Base-by-base conservation (phyloP, 1,140 invertebrate genomes). In the Trichoplusia ni region DNA sequence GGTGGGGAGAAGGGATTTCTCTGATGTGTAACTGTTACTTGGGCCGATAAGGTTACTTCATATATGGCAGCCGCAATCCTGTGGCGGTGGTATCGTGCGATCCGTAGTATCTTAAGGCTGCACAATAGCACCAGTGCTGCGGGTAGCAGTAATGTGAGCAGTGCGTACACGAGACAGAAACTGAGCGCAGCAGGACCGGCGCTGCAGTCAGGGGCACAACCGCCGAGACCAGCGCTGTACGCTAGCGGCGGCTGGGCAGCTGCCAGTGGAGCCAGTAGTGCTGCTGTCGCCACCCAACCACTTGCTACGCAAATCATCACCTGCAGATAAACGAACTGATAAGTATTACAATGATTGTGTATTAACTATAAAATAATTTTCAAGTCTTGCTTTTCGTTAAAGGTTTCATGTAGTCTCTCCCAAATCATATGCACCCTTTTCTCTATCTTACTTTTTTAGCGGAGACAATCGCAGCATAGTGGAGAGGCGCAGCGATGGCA, bases 1-100 rank as follows among this genome's bases (percentile, higher is more conserved):
- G 92, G 93, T 33, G 94, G 92, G 63, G 94, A 91, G 70, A 94
- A 94, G 9, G 95, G 95, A 77, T 96, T 96, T 37, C 94, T 89
- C 77, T 96, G 95, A 73, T 96, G 95, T 0, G 95, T 96, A 65
- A 96, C 95, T 5, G 95, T 96, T 31, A 96, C 95, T 87, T 96
- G 95, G 1, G 95, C 95, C 2, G 95, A 95, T 29, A 96, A 80
- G 0, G 95, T 96, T 4, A 96, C 95, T 88, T 96, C 95, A 84
- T 95, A 96, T 65, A 97, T 95, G 4, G 95, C 95, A 19, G 95
- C 95, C 11, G 95, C 95, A 51, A 97, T 97, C 19, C 95, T 92
- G 80, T 96, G 95, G 2, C 95, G 91, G 79, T 97, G 96, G 77
- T 96, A 95, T 0, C 95, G 91, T 0, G 95, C 95, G 63, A 96